Evolutionary conservation across 1,140 invertebrate species (phyloP), one percentile per base, ranked within the genome.

Genomic region (Brachionus sp.): DNA sequence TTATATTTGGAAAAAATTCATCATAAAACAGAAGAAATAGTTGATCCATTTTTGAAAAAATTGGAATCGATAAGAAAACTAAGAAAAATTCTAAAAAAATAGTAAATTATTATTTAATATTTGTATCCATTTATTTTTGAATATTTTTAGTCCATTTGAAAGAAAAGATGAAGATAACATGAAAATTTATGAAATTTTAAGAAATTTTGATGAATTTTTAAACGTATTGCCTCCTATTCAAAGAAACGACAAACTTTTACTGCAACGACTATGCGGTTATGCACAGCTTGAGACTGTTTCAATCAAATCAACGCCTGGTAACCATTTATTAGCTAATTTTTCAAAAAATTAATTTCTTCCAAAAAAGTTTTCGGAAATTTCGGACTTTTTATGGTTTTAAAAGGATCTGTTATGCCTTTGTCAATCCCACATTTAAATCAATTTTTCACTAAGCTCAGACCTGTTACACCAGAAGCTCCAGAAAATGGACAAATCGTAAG

Each of bases 281-380:
- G 57, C 57, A 25, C 39, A 68, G 3, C 42, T 82, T 2, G 53
- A 82, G 37, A 66, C 37, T 12, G 53, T 82, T 25, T 42, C 57
- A 7, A 19, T 1, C 7, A 66, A 82, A 70, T 50, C 19, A 10
- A 80, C 77, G 13, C 77, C 77, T n/a, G 50, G 77, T 66, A 37
- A 35, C 3, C 12, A 46, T 23, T 29, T 77, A 37, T 16, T 13
- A 62, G 13, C 3, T 39, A 50, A 9, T 44, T 62, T 44, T 3
- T 7, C 6, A 23, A 23, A n/a, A 16, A 6, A 23, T 39, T n/a
- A 23, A 16, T 53, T 78, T 62, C 5, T 62, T 37, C n/a, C 5
- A 5, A 29, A 84, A 88, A 87, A 88, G 25, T 88, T 87, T 86
- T n/a, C n/a, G 88, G 88, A 10, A 88, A 86, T 70, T 86, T 85